Evolutionary conservation across 2,888 invertebrate species (phyloP).

Genomic region (Nebria brevicollis): DNA sequence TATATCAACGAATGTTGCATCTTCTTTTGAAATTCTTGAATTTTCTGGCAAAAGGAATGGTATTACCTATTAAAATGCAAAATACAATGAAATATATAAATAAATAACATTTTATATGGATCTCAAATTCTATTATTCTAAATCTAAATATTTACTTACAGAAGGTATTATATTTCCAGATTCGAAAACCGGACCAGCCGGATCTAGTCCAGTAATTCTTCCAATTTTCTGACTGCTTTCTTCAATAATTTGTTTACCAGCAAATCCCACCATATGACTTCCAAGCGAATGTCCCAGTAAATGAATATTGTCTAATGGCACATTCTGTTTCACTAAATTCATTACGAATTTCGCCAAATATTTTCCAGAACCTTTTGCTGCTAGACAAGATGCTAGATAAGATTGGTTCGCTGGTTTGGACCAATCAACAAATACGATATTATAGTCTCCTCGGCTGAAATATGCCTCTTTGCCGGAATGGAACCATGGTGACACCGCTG

Average conservation of each 20-base stretch:
- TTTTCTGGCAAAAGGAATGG: slow-evolving; percentile 59
- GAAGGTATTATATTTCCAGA: slow-evolving; percentile 43
- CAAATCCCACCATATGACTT: slow-evolving; percentile 56
- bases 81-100: not conserved
- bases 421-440: slow-evolving; percentile 64
- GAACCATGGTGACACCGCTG: slow-evolving; percentile 58
- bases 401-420: slow-evolving; percentile 53
- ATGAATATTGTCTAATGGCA: slow-evolving; percentile 52
- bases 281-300: slow-evolving; percentile 59
- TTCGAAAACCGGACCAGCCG: slow-evolving; percentile 66
- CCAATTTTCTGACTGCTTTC: slow-evolving; percentile 54
- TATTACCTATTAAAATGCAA: slow-evolving; percentile 58
- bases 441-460: slow-evolving; percentile 60
- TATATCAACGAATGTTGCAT: slow-evolving; percentile 70
- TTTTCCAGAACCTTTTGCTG: slow-evolving; percentile 55
- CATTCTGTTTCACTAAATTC: slow-evolving; percentile 44
- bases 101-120: too few relatives aligned
- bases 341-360: slow-evolving; percentile 29
- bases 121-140: not conserved
- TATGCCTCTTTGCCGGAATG: slow-evolving; percentile 60
- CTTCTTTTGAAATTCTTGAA: slow-evolving; percentile 66
- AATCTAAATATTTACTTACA: slow-evolving; percentile 5
- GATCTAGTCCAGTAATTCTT: slow-evolving; percentile 66
- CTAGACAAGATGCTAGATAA: slow-evolving; percentile 60
- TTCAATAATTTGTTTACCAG: slow-evolving; percentile 53